Conservation (phyloP, 2,113 vertebrate genomes). For the Lamprologus sp. region DNA sequence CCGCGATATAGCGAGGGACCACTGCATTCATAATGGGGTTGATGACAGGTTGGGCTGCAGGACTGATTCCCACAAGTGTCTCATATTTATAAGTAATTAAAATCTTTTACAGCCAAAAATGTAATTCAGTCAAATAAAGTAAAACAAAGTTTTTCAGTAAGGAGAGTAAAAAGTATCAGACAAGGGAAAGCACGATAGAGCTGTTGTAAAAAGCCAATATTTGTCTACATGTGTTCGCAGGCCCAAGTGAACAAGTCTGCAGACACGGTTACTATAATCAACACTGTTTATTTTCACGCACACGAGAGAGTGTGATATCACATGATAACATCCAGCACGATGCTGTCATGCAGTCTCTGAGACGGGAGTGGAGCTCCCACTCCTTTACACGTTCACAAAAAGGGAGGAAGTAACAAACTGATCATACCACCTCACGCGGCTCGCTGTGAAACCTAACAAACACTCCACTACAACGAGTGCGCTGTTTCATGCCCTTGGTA, state of each 20-base stretch:
- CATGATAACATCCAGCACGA: background rate
- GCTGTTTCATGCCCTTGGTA: background rate
- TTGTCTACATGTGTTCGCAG: background rate
- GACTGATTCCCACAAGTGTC: background rate
- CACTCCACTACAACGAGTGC: background rate
- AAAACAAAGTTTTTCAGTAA: background rate
- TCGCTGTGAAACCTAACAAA: background rate
- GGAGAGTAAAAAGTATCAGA: background rate
- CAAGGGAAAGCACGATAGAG: background rate
- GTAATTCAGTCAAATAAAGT: background rate
- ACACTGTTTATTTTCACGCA: background rate
- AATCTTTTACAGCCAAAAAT: background rate
- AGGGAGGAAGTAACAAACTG: background rate
- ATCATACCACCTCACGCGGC: fast-evolving
- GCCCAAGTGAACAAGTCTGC: background rate
- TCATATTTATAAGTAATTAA: background rate
- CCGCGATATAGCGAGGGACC: fast-evolving
- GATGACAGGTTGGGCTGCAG: background rate
- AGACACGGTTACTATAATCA: background rate
- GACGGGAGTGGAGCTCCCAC: background rate
- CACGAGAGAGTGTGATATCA: background rate
- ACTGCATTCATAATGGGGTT: background rate
- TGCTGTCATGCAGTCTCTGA: background rate
- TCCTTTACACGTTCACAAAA: background rate
- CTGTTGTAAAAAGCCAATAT: background rate